These are phyloP conservation scores for Sebastes baramenuke DNA, from an alignment of 2,797 vertebrate species.

Conservation along the genomic window DNA sequence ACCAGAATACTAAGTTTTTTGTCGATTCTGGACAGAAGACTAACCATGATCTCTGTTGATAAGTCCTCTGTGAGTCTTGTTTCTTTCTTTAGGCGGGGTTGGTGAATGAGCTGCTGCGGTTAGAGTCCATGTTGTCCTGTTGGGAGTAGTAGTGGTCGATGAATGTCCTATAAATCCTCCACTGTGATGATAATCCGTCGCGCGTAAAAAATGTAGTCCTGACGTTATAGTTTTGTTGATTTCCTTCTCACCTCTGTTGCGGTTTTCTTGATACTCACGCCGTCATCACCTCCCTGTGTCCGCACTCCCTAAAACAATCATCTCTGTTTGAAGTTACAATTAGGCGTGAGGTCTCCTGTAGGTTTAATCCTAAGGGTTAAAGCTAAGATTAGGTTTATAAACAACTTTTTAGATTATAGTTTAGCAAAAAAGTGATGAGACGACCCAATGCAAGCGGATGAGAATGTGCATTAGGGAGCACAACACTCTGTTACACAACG, in stretches of 20 bases:
- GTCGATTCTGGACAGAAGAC: not conserved
- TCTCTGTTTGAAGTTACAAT: too few species aligned
- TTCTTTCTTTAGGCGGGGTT: not conserved
- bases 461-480: not conserved
- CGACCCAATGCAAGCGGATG: not conserved
- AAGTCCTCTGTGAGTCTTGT: not conserved
- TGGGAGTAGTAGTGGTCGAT: not conserved
- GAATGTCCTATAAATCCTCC: not conserved
- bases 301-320: too few species aligned
- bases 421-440: not conserved
- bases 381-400: too few species aligned
- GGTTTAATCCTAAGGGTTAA: too few species aligned
- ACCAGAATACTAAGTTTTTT: not conserved
- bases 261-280: not conserved
- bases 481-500: too few species aligned
- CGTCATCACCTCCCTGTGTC: not conserved
- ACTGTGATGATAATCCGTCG: not conserved
- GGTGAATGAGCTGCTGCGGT: not conserved
- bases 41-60: not conserved
- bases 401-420: too few species aligned
- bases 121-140: not conserved
- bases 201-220: not conserved
- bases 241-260: not conserved
- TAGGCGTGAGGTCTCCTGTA: too few species aligned
- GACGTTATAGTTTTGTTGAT: not conserved